phyloP scores from a whole-genome alignment of 1,140 invertebrate genomes.

The Euborellia annulipes region DNA sequence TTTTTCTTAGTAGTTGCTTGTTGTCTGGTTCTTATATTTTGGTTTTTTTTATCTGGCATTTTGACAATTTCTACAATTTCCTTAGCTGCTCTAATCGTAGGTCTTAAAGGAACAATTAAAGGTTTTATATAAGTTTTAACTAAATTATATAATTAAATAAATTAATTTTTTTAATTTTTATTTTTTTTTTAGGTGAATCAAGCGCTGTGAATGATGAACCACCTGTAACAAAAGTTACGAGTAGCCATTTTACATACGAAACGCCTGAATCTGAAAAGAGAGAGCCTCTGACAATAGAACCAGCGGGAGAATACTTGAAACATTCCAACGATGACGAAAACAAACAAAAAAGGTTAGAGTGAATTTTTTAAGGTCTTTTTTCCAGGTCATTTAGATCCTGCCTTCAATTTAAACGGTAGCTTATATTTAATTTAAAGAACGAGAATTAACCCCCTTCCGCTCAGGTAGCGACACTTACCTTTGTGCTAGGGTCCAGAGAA shows the following conservation, averaged over 20 bases:
- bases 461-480: no score
- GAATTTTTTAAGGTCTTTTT: no score
- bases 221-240: conserved; percentile 43
- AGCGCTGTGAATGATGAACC: conserved; percentile 46
- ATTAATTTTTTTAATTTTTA: neutral
- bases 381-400: no score
- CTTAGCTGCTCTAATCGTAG: neutral
- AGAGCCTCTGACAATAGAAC: neutral
- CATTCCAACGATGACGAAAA: neutral
- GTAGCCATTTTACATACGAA: conserved; percentile 36
- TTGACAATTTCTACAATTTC: conserved; percentile 4
- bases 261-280: conserved; percentile 12
- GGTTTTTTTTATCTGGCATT: conserved; percentile 3
- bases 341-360: no score
- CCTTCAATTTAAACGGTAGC: no score
- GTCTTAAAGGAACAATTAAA: no score
- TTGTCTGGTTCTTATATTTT: no score
- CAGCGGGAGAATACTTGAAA: neutral
- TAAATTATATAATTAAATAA: conserved; percentile 1
- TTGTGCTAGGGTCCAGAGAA: no score
- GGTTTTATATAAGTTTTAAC: no score
- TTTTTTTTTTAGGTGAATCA: conserved; percentile 37
- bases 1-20: no score
- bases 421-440: no score
- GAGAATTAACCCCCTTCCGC: no score